These are phyloP conservation scores for Hemicordylus capensis DNA, from an alignment of 2,113 vertebrate genomes.

Conservation along the genomic window DNA sequence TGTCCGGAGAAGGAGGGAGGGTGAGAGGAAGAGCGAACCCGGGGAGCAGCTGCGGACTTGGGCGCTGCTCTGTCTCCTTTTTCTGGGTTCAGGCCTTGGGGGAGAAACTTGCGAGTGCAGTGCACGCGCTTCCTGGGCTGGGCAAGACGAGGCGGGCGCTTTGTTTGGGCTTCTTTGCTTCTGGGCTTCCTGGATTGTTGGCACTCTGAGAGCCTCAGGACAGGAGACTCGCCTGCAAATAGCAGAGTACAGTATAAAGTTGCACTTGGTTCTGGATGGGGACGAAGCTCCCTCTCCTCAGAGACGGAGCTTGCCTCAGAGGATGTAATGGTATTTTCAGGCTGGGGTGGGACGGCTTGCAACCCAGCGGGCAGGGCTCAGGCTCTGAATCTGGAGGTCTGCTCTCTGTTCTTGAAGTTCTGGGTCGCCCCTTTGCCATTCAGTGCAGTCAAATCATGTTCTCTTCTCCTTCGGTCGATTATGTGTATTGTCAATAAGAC, in stretches of 20 bases:
- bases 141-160: background rate
- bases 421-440: background rate
- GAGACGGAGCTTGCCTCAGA: too few relatives aligned
- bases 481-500: slow-evolving; percentile 75
- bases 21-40: background rate
- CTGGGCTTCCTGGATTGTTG: background rate
- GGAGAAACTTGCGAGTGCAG: background rate
- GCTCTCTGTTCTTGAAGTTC: too few relatives aligned
- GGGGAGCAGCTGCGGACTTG: background rate
- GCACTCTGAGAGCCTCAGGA: background rate
- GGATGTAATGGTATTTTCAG: background rate
- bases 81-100: background rate
- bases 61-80: background rate
- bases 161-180: background rate
- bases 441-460: slow-evolving; percentile 71
- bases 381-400: background rate
- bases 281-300: fast-evolving
- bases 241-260: background rate
- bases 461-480: slow-evolving; percentile 86
- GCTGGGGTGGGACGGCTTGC: too few relatives aligned
- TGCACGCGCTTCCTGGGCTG: background rate
- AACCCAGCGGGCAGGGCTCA: fast-evolving
- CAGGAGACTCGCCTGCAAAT: background rate
- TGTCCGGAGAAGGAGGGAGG: background rate
- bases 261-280: background rate